phyloP scores from a whole-genome alignment of 2,888 invertebrate species.

The Athetis lepigone region DNA sequence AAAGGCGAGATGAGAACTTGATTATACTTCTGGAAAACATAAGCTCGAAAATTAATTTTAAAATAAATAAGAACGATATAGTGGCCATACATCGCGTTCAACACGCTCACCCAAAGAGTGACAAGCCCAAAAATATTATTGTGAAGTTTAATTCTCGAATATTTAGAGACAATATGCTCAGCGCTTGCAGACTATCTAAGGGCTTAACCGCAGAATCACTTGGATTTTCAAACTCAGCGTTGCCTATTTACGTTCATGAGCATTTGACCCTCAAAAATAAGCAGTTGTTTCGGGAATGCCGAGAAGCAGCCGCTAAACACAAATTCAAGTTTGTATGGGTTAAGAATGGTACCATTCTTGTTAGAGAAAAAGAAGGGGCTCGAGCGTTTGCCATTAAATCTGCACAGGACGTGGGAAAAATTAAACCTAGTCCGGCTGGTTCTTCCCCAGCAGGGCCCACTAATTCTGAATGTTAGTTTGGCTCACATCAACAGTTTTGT shows the following conservation, averaged over 20 bases:
- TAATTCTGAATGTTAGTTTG: too few species aligned
- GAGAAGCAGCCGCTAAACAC: background rate
- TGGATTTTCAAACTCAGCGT: background rate
- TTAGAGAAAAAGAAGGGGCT: too few species aligned
- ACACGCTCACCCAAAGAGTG: background rate
- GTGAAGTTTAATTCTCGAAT: background rate
- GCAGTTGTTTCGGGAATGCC: too few species aligned
- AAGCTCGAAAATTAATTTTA: background rate
- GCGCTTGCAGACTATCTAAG: background rate
- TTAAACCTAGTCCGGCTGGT: background rate
- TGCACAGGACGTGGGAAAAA: background rate
- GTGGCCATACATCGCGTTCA: background rate
- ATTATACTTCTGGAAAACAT: background rate
- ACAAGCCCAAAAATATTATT: background rate
- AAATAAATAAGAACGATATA: background rate
- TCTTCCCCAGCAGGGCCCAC: background rate
- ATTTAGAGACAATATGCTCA: background rate
- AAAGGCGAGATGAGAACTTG: background rate
- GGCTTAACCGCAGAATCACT: background rate
- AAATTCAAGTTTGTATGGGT: constrained; percentile 3
- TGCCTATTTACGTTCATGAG: too few species aligned
- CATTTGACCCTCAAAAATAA: too few species aligned
- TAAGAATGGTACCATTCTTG: constrained; percentile 1
- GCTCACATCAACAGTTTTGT: too few species aligned
- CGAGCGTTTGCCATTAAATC: background rate